Conservation (phyloP, 2,797 vertebrate species). For the Antrozous pallidus region DNA sequence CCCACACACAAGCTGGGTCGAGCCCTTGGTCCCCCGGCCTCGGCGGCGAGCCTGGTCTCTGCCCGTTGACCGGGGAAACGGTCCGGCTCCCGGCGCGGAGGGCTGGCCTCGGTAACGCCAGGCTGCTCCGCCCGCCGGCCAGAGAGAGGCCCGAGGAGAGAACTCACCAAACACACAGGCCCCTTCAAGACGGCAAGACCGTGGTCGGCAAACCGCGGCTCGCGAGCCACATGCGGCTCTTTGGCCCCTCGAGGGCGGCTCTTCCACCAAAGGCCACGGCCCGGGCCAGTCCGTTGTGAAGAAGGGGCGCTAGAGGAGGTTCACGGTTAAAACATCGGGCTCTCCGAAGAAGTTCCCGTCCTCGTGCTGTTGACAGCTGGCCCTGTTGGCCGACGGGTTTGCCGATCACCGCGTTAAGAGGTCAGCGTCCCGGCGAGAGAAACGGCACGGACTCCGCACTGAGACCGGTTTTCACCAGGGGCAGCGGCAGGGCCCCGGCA, state of each 20-base stretch:
- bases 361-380: too few relatives aligned
- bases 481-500: not conserved
- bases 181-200: too few relatives aligned
- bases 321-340: too few relatives aligned
- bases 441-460: not conserved
- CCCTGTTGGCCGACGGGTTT: too few relatives aligned
- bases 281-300: too few relatives aligned
- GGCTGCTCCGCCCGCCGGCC: not conserved
- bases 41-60: not conserved
- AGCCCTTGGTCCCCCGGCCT: not conserved
- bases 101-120: not conserved
- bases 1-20: not conserved
- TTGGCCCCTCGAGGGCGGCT: too few relatives aligned
- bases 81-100: not conserved
- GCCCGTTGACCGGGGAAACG: not conserved
- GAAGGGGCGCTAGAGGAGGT: too few relatives aligned
- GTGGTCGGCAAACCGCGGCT: too few relatives aligned
- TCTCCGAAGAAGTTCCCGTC: too few relatives aligned
- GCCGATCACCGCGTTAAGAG: too few relatives aligned
- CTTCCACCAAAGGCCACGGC: too few relatives aligned
- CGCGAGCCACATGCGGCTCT: too few relatives aligned
- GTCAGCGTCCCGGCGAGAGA: not conserved
- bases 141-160: not conserved
- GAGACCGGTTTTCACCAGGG: not conserved
- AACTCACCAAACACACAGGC: not conserved